Conservation (phyloP, 2,888 invertebrate species). For the Xestia c-nigrum region DNA sequence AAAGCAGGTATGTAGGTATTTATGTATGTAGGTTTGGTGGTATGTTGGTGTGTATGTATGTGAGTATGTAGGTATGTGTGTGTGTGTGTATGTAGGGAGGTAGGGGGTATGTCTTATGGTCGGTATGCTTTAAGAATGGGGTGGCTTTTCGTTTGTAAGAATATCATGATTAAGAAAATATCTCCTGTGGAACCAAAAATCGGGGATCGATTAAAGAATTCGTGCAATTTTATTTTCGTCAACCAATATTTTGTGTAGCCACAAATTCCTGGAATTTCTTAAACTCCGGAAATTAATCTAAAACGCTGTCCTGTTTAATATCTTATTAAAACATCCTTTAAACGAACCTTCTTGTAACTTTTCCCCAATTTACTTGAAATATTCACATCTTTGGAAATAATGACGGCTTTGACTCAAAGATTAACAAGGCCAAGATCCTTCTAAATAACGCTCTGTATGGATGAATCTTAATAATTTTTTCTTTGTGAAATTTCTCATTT, state of each 20-base stretch:
- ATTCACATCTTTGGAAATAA: conserved; percentile 48
- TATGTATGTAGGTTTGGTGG: conserved; percentile 1
- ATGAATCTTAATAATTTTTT: conserved; percentile 63
- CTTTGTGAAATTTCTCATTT: conserved; percentile 68
- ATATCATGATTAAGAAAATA: conserved; percentile 7
- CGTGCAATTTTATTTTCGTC: conserved; percentile 20
- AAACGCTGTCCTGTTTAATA: conserved; percentile 42
- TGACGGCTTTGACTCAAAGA: conserved; percentile 40
- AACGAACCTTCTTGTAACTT: conserved; percentile 32
- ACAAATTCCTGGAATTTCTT: conserved; percentile 39
- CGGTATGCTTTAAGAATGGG: background rate
- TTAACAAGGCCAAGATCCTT: conserved; percentile 41
- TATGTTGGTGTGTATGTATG: background rate
- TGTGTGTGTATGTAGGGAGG: background rate
- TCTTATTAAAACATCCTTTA: conserved; percentile 41
- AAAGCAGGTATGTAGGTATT: conserved; percentile 16
- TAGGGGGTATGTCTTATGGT: conserved; percentile 9
- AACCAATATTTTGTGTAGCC: conserved; percentile 32
- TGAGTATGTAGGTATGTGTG: too few relatives aligned
- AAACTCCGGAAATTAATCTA: conserved; percentile 46
- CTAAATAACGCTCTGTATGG: conserved; percentile 44
- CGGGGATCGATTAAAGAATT: background rate
- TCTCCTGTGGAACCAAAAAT: background rate
- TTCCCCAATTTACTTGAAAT: conserved; percentile 44
- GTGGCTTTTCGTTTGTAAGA: background rate